Percentiles rank a stretch among this genome's conserved stretches.
Evolutionary conservation across 2,113 vertebrate species (phyloP).

Genomic region (Paracanthobrama guichenoti): DNA sequence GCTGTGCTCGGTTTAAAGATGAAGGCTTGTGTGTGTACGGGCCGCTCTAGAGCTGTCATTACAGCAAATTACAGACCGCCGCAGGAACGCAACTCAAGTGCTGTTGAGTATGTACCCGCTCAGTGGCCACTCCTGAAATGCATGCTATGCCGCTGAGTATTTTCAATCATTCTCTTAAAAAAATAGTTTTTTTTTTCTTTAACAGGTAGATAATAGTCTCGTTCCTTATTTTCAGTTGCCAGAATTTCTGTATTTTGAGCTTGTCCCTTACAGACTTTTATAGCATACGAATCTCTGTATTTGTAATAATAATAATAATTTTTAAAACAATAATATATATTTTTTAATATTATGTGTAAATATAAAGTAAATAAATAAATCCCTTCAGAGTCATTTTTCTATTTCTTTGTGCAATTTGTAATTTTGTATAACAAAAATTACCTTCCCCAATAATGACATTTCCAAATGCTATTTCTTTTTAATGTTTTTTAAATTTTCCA

Average conservation of each 20-base stretch:
- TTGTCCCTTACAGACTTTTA: neutral
- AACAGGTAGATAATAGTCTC: neutral
- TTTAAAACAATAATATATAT: too few species aligned
- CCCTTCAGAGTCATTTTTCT: too few species aligned
- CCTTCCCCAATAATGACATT: too few species aligned
- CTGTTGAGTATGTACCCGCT: constrained; percentile 1
- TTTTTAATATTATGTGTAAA: too few species aligned
- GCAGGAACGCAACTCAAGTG: neutral
- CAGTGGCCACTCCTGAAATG: neutral
- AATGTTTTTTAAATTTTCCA: too few species aligned
- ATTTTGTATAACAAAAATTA: too few species aligned
- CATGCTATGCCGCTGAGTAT: neutral
- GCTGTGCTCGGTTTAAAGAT: constrained; percentile 12
- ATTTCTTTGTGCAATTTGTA: too few species aligned
- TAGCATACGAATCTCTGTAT: neutral
- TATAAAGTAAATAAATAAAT: too few species aligned
- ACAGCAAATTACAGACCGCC: constrained; percentile 37
- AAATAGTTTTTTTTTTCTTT: neutral
- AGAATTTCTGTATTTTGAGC: neutral
- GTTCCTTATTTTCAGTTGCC: neutral
- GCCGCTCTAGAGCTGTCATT: constrained; percentile 40
- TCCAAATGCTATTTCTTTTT: too few species aligned
- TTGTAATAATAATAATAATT: too few species aligned
- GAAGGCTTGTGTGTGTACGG: constrained; percentile 5
- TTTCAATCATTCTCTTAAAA: neutral